phyloP scores from a whole-genome alignment of 2,888 invertebrate species.

The Rotaria macrura region DNA sequence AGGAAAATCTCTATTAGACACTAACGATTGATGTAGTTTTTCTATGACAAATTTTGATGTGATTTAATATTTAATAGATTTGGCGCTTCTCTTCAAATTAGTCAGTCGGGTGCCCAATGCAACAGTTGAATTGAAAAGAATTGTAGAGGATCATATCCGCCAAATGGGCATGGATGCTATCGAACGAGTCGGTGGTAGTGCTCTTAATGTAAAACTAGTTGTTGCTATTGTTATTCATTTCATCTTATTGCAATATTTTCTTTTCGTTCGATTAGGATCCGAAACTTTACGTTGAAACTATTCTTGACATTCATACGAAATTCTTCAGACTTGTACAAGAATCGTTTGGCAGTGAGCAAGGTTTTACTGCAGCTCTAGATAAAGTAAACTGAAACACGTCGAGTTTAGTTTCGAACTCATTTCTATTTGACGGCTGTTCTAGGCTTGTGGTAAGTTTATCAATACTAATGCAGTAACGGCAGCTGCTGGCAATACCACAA shows the following conservation, averaged over 20 bases:
- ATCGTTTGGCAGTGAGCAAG: constrained; percentile 90
- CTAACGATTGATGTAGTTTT: background rate
- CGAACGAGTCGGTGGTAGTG: constrained; percentile 80
- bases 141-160: constrained; percentile 83
- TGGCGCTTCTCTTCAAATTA: constrained; percentile 85
- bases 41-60: background rate
- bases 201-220: constrained; percentile 62
- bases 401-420: too few species aligned
- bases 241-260: background rate
- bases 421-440: background rate
- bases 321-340: constrained; percentile 84
- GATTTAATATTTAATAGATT: constrained; percentile 54
- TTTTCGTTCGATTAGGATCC: constrained; percentile 63
- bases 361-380: constrained; percentile 88
- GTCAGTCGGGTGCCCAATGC: constrained; percentile 85
- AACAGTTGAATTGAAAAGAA: constrained; percentile 70
- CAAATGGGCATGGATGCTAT: constrained; percentile 68
- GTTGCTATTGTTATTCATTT: background rate
- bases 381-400: constrained; percentile 53
- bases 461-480: constrained; percentile 90
- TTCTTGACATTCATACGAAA: constrained; percentile 89
- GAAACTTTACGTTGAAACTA: constrained; percentile 89
- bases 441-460: constrained; percentile 88
- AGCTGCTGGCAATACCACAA: constrained; percentile 65
- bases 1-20: too few species aligned